Evolutionary conservation across 2,888 invertebrate genomes (phyloP), one percentile per base, ranked within the genome.

Genomic region (Diarsia mendica): DNA sequence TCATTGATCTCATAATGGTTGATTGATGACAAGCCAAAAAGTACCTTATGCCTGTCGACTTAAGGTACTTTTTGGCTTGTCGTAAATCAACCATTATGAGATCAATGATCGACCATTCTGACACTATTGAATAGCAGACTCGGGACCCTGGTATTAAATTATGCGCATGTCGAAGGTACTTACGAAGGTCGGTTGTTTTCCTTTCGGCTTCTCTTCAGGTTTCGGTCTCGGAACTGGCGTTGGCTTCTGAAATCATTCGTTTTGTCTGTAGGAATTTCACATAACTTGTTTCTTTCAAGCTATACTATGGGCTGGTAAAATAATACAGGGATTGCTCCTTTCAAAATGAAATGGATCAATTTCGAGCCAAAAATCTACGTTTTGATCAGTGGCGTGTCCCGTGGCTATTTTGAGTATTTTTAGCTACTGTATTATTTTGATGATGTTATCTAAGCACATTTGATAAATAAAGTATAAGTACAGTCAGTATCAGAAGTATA

Each of bases 161-260:
- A 23, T 63, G 3, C 15, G n/a, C 15, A 48, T 51, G n/a, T 53
- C 28, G 60, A 60, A 18, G 60, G 23, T 75, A 94, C 96, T 96
- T 94, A 96, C 96, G 92, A 95, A 96, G 92, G 95, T 95, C 91
- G 95, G 93, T 93, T 95, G 94, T 93, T 96, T 96, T 93, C 92
- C 94, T 84, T 92, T 94, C 90, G 91, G 89, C 81, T 88, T 92
- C 88, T 91, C 91, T 84, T 94, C 92, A 82, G 89, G 90, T 87
- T 93, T 92, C 87, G 94, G 94, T 92, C 92, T 95, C 88, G 95
- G 94, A 89, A 92, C 90, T 33, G 96, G 96, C 88, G 92, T 92
- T 85, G 93, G 94, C 90, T 90, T 95, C 95, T 95, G 92, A 23
- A 82, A 82, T 65, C 13, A 73, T 74, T 18, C 61, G 20, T 28